A percentile compares a stretch with the other conserved stretches of the same genome.
Evolutionary conservation across 2,113 vertebrate species (phyloP).

Genomic region (Heterotis niloticus): DNA sequence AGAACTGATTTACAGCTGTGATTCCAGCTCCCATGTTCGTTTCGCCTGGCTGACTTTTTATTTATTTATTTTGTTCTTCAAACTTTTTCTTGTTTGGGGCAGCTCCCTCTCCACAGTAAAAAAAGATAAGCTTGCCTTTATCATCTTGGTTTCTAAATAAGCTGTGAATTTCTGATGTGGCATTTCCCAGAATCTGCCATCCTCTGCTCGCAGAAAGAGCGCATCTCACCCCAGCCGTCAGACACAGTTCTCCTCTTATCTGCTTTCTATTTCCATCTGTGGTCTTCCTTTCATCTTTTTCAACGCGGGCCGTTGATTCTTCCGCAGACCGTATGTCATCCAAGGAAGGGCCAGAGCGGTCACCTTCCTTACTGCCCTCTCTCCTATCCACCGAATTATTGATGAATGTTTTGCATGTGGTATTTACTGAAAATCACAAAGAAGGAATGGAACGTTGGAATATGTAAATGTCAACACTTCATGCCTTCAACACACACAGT

Average conservation of each 20-base stretch:
- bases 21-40: too few species aligned
- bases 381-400: too few species aligned
- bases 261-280: background rate
- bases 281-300: background rate
- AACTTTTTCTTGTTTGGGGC: background rate
- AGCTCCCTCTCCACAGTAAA: background rate
- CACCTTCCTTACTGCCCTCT: background rate
- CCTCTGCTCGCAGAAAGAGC: background rate
- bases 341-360: background rate
- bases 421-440: too few species aligned
- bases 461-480: too few species aligned
- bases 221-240: background rate
- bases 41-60: too few species aligned
- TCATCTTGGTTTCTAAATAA: constrained; percentile 16
- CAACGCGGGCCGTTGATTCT: background rate
- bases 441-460: too few species aligned
- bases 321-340: background rate
- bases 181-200: constrained; percentile 17
- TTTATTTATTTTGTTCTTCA: too few species aligned
- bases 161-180: constrained; percentile 2
- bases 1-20: too few species aligned
- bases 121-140: constrained; percentile 11
- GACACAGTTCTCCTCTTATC: constrained; percentile 2
- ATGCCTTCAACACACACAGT: too few species aligned
- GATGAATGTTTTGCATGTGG: too few species aligned